Base-by-base conservation (phyloP, 1,140 invertebrate species). In the Meloidogyne floridensis region DNA sequence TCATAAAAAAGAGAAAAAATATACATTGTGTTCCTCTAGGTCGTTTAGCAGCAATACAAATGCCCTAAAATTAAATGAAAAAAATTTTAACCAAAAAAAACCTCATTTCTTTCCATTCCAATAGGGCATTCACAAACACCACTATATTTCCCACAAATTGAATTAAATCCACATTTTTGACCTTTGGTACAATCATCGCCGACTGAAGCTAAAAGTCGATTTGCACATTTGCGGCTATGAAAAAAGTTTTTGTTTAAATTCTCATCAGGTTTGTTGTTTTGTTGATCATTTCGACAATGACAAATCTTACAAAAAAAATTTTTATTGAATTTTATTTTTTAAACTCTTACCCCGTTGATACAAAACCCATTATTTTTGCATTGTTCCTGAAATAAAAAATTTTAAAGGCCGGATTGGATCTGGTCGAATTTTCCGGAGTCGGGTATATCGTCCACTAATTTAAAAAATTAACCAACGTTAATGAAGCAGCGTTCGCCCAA, bases 91-190 rank as follows among this genome's bases (percentile, higher is more conserved):
- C 6, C 15, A 53, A 77, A 51, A 15, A 32, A 13, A 13, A 79
- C 77, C 20, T 79, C 43, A 18, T 79, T 53, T 32, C 81, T 90
- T 47, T 88, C 81, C 80, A 86, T 86, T 32, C 88, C 87, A 73
- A 78, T 65, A 6, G 89, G 85, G 70, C 87, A 89, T 77, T 89
- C 87, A 75, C 87, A 89, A 13, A 89, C 89, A 5, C 89, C 87
- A 54, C 74, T 78, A n/a, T 81, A 82, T 6, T 56, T 72, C 51
- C 87, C 84, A 70, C 87, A 90, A 59, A 87, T 81, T 43, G 86
- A 88, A 77, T 90, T 89, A 54, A 81, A 87, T 4, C 80, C 80
- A 74, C 87, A 89, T 11, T 70, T 80, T 56, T 87, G 85, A 42
- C 72, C 73, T 15, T 75, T 72, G 4, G 83, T 80, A 70, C 87